These are phyloP conservation scores for Eulacestoma nigropectus DNA, from an alignment of 2,113 vertebrate genomes.

Conservation along the genomic window DNA sequence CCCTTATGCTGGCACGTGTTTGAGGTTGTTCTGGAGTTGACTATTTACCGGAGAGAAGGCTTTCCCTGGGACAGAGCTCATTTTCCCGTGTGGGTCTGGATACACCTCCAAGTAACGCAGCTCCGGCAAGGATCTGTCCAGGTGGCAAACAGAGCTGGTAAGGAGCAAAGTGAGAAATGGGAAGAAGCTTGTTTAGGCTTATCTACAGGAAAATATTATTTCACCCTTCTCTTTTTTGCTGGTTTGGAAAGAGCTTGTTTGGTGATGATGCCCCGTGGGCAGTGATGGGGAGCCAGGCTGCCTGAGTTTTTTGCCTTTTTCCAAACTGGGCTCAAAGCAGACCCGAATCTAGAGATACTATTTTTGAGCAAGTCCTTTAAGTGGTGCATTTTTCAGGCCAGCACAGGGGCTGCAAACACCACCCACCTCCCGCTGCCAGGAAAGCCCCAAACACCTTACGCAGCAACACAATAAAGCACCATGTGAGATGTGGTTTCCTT, in stretches of 20 bases:
- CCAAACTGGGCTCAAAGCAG: background rate
- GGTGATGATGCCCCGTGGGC: rapidly evolving
- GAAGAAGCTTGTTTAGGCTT: background rate
- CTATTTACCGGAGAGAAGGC: background rate
- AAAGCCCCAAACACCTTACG: background rate
- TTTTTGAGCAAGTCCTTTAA: background rate
- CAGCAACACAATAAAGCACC: background rate
- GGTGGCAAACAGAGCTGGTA: background rate
- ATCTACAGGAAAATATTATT: background rate
- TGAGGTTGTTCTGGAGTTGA: background rate
- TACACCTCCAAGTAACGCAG: background rate
- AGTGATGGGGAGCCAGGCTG: background rate
- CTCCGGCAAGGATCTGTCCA: background rate
- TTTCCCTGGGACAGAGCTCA: background rate
- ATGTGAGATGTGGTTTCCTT: background rate
- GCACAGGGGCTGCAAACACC: background rate
- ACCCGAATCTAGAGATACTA: background rate
- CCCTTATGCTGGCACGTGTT: background rate
- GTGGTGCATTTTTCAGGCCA: background rate
- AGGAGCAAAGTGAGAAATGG: background rate
- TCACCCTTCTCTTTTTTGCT: background rate
- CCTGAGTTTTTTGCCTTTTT: background rate
- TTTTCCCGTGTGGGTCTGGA: background rate
- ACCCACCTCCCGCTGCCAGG: background rate
- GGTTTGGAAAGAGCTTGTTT: background rate